Conservation (phyloP, 2,113 vertebrate species). For the Telmatochromis sp. region DNA sequence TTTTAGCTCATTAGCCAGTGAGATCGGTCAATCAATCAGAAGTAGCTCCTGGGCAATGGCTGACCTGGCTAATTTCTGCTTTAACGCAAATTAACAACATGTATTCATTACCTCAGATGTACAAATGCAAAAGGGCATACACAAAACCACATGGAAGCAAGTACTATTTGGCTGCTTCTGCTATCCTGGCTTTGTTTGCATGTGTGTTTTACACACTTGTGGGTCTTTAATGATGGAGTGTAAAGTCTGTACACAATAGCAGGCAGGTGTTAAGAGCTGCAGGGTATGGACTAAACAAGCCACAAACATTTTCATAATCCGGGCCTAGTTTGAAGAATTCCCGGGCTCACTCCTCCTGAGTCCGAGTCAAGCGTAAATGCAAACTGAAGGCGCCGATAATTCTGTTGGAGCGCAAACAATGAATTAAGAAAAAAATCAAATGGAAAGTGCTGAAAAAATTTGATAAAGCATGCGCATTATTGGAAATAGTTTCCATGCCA, state of each 20-base stretch:
- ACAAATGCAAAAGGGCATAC: slow-evolving; percentile 33
- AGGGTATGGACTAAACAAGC: slow-evolving; percentile 31
- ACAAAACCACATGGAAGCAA: neutral
- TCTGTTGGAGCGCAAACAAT: neutral
- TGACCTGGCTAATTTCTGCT: neutral
- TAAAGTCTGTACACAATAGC: slow-evolving; percentile 26
- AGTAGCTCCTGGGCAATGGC: neutral
- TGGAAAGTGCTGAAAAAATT: neutral
- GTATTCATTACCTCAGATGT: neutral
- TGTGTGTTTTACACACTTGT: slow-evolving; percentile 9
- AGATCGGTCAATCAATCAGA: neutral
- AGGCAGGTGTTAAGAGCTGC: slow-evolving; percentile 51
- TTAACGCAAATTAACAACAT: neutral
- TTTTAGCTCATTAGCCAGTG: neutral
- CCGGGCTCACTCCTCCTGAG: neutral
- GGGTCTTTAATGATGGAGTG: slow-evolving; percentile 35
- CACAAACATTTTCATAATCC: slow-evolving; percentile 33
- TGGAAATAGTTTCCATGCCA: slow-evolving; percentile 10
- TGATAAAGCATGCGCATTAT: neutral
- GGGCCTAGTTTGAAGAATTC: neutral
- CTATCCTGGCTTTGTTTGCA: neutral
- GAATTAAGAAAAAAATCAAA: neutral
- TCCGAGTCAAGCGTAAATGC: neutral
- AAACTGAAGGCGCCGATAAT: neutral
- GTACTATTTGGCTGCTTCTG: neutral